A percentile compares a stretch with the other conserved stretches of the same genome.
Evolutionary conservation across 2,888 invertebrate species (phyloP).

Genomic region (Stictocephala bisonia): DNA sequence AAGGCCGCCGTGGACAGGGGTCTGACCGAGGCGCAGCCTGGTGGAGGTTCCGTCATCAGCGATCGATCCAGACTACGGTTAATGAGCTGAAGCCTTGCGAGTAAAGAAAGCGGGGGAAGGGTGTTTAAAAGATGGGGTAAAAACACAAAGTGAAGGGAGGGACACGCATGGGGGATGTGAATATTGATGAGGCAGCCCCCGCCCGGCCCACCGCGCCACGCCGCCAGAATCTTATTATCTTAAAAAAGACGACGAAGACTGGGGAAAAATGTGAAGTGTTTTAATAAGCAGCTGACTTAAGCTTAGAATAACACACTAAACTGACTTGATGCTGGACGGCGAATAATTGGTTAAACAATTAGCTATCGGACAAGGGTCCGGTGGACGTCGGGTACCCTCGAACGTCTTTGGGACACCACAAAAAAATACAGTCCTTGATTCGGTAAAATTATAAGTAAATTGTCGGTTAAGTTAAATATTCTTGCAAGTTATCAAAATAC

Average conservation of each 20-base stretch:
- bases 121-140: constrained; percentile 53
- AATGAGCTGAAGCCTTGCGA: constrained; percentile 51
- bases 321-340: constrained; percentile 34
- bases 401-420: no score
- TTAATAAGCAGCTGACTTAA: constrained; percentile 50
- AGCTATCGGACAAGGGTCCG: no score
- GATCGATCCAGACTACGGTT: constrained; percentile 49
- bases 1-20: neutral
- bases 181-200: constrained; percentile 52
- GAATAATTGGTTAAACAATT: constrained; percentile 31
- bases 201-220: constrained; percentile 37
- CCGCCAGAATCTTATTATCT: constrained; percentile 55
- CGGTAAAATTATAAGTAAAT: no score
- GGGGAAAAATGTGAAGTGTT: constrained; percentile 51
- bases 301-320: constrained; percentile 49
- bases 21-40: neutral
- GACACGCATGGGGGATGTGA: constrained; percentile 54
- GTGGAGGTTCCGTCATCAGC: neutral
- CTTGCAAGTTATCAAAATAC: no score
- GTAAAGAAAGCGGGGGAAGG: constrained; percentile 50
- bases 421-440: no score
- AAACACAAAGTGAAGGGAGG: constrained; percentile 53
- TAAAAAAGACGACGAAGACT: constrained; percentile 52
- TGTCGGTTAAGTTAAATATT: no score
- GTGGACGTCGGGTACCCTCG: no score